phyloP scores from a whole-genome alignment of 2,113 vertebrate species.

The Phylloscopus trochilus region DNA sequence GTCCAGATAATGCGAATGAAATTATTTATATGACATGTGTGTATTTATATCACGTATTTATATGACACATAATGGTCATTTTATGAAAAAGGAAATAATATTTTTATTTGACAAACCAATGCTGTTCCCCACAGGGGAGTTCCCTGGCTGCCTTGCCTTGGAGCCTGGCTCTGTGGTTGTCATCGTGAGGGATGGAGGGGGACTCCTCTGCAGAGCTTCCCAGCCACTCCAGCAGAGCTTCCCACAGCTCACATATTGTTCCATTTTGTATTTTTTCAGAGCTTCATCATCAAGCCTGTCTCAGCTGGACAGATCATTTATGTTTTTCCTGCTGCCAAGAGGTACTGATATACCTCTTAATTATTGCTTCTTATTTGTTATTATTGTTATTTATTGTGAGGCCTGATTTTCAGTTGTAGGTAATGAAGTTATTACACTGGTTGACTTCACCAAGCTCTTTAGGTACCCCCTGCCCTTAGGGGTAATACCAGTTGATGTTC shows the following conservation, averaged over 20 bases:
- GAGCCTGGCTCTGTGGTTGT: neutral
- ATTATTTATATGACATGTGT: neutral
- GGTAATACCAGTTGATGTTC: neutral
- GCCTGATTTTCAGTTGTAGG: neutral
- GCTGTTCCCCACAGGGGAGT: neutral
- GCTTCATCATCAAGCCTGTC: neutral
- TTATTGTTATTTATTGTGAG: too few species aligned
- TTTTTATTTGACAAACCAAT: neutral
- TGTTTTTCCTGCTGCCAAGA: neutral
- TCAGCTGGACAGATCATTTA: neutral
- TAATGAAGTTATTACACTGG: neutral
- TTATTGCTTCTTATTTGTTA: neutral
- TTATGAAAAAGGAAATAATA: neutral
- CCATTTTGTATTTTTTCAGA: neutral
- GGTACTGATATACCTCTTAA: neutral
- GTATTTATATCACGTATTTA: neutral
- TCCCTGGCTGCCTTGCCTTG: neutral
- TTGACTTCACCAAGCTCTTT: neutral
- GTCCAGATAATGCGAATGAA: neutral
- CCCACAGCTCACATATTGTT: neutral
- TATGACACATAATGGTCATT: neutral
- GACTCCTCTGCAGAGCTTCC: neutral
- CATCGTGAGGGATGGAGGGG: fast-evolving
- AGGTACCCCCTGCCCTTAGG: neutral
- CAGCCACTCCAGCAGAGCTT: neutral